Percentiles rank a stretch among this genome's conserved stretches.
Conservation (phyloP, 2,113 vertebrate species). For the Lagopus leucura region DNA sequence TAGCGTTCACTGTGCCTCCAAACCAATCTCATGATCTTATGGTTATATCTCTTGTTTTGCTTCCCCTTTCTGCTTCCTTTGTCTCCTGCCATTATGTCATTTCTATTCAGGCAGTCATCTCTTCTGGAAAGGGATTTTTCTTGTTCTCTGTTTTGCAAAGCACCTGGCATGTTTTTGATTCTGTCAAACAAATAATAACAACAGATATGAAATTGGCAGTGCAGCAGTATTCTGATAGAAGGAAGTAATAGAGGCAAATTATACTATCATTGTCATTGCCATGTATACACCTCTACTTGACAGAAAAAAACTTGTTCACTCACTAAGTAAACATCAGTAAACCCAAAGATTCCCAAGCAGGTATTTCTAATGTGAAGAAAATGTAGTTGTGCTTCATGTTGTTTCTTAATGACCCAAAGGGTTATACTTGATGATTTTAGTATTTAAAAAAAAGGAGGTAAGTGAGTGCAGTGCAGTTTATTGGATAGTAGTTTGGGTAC, state of each 20-base stretch:
- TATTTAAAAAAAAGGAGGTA: constrained; percentile 22
- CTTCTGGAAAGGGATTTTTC: constrained; percentile 69
- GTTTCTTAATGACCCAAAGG: not conserved
- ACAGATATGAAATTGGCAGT: constrained; percentile 71
- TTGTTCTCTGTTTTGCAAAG: constrained; percentile 73
- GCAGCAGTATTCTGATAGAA: constrained; percentile 62
- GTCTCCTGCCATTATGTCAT: constrained; percentile 66
- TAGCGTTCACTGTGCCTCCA: constrained; percentile 73
- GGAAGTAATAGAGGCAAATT: constrained; percentile 68
- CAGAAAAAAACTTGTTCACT: constrained; percentile 13
- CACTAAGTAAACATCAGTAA: constrained; percentile 39
- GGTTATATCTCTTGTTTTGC: constrained; percentile 72
- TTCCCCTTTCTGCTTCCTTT: constrained; percentile 73
- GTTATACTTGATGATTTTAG: not conserved
- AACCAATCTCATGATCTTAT: constrained; percentile 73
- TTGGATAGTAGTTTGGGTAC: not conserved
- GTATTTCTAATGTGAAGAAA: constrained; percentile 12
- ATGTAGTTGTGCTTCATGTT: not conserved
- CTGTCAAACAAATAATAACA: constrained; percentile 76
- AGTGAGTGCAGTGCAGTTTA: constrained; percentile 32
- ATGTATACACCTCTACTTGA: constrained; percentile 29
- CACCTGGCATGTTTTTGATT: constrained; percentile 73
- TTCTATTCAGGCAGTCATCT: constrained; percentile 72
- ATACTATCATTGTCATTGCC: constrained; percentile 59
- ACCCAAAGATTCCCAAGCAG: constrained; percentile 15